These are phyloP conservation scores for Myanophis thanlyinensis DNA, from an alignment of 2,113 vertebrate species.

Conservation along the genomic window DNA sequence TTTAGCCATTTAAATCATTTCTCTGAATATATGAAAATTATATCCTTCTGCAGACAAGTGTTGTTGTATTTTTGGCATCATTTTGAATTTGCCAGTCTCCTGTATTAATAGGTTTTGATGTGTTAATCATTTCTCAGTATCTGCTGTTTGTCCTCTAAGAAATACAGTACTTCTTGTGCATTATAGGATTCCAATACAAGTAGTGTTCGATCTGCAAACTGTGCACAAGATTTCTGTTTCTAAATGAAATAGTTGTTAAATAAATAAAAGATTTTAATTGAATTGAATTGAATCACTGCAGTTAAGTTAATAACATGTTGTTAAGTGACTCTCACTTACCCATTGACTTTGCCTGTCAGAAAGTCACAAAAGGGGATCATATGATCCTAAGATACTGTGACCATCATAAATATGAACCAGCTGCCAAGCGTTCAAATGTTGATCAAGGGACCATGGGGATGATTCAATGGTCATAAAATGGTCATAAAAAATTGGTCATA, in stretches of 20 bases:
- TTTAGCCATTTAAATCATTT: neutral
- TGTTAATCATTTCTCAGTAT: neutral
- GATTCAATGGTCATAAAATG: neutral
- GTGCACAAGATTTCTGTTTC: neutral
- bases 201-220: neutral
- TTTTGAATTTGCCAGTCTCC: neutral
- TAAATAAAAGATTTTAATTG: no score
- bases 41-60: neutral
- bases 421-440: neutral
- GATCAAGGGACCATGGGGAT: neutral
- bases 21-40: neutral
- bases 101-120: neutral
- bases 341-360: neutral
- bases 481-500: neutral
- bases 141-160: neutral
- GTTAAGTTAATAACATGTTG: neutral
- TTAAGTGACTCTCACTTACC: neutral
- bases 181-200: neutral
- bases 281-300: neutral
- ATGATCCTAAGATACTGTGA: neutral
- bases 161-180: neutral
- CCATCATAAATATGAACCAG: neutral
- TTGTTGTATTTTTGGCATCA: neutral
- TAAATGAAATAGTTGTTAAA: neutral
- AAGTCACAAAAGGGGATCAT: neutral